phyloP scores from a whole-genome alignment of 2,888 invertebrate genomes.

The Lepidocyrtoides sp. region DNA sequence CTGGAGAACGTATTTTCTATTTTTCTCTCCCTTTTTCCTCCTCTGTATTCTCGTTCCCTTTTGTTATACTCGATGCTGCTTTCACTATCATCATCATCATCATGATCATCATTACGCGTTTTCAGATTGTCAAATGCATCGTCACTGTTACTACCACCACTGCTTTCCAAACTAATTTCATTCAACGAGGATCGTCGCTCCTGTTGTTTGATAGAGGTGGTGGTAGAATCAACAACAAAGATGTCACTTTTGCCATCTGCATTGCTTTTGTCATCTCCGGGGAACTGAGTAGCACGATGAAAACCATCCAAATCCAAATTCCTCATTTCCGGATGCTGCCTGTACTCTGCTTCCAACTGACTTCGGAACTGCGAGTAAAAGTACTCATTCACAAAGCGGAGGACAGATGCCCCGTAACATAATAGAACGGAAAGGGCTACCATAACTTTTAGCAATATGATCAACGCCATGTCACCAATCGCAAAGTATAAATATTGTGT shows the following conservation, averaged over 20 bases:
- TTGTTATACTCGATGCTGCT: not conserved
- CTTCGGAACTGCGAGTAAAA: constrained; percentile 91
- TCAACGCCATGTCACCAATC: constrained; percentile 67
- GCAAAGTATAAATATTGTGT: constrained; percentile 2
- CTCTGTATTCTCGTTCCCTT: not conserved
- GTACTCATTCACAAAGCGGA: constrained; percentile 92
- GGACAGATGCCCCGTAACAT: constrained; percentile 91
- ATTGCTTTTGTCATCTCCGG: constrained; percentile 46
- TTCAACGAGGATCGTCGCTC: constrained; percentile 36
- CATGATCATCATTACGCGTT: no score
- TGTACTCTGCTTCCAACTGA: constrained; percentile 85
- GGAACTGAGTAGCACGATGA: constrained; percentile 44
- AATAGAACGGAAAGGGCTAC: constrained; percentile 89
- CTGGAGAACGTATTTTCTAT: constrained; percentile 38
- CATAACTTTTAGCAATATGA: constrained; percentile 76
- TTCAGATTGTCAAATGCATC: constrained; percentile 61
- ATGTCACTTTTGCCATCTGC: constrained; percentile 40
- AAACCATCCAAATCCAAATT: constrained; percentile 52
- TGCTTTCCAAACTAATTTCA: constrained; percentile 20
- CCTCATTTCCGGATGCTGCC: constrained; percentile 61
- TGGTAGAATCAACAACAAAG: constrained; percentile 41
- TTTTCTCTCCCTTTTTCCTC: not conserved
- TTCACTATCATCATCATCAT: constrained; percentile 33
- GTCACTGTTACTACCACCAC: not conserved
- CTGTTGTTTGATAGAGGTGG: constrained; percentile 30